Percentiles rank a stretch among this genome's conserved stretches.
phyloP scores from a whole-genome alignment of 2,113 vertebrate genomes.

The Oreamnos americanus region DNA sequence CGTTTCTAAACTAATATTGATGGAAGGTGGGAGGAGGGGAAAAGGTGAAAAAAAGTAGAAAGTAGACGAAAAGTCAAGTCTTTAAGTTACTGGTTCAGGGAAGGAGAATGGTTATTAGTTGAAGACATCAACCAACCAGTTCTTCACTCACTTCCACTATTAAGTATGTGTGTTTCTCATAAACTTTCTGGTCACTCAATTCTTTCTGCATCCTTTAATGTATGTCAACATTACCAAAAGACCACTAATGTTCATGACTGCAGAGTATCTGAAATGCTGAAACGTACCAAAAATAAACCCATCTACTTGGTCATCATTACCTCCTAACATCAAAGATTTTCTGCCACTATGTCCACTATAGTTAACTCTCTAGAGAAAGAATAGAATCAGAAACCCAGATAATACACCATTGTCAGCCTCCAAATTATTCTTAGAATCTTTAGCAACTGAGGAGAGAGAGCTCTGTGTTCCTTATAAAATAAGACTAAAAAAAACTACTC shows the following conservation, averaged over 20 bases:
- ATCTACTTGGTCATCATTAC: background rate
- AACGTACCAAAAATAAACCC: background rate
- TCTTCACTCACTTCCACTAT: slow-evolving; percentile 42
- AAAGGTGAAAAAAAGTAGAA: slow-evolving; percentile 46
- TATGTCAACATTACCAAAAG: slow-evolving; percentile 7
- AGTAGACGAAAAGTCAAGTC: slow-evolving; percentile 36
- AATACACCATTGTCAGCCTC: background rate
- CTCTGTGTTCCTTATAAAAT: background rate
- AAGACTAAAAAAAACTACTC: background rate
- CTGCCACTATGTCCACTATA: background rate
- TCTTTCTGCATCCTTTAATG: slow-evolving; percentile 27
- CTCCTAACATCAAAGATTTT: background rate
- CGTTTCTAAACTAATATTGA: slow-evolving; percentile 47
- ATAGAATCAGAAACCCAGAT: slow-evolving; percentile 35
- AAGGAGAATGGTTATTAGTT: slow-evolving; percentile 30
- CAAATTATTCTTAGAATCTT: background rate
- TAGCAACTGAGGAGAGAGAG: background rate
- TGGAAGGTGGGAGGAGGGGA: background rate
- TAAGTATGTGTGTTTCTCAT: background rate
- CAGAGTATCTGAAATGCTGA: background rate
- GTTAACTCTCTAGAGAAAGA: background rate
- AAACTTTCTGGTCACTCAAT: slow-evolving; percentile 1
- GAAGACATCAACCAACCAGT: slow-evolving; percentile 50
- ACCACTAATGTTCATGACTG: background rate
- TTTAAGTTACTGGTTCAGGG: slow-evolving; percentile 53